Conservation (phyloP, 2,888 invertebrate genomes). For the Lagria hirta region DNA sequence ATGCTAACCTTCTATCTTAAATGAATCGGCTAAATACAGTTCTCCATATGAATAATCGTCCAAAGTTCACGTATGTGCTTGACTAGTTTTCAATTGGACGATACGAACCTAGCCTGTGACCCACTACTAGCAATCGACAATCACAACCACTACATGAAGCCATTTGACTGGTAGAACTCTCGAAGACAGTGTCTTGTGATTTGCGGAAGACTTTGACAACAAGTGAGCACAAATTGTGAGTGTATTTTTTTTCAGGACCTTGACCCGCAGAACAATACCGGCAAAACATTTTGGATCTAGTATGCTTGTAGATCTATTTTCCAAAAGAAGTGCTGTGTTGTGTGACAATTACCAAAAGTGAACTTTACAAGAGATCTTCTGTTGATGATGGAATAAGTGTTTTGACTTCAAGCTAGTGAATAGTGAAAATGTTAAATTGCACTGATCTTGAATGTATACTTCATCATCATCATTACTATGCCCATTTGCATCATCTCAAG, state of each 20-base stretch:
- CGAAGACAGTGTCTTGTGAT: conserved; percentile 38
- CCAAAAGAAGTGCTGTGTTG: too few species aligned
- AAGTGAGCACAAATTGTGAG: conserved; percentile 25
- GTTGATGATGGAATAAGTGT: not conserved
- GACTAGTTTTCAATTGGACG: conserved; percentile 29
- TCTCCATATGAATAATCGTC: conserved; percentile 34
- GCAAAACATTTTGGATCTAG: too few species aligned
- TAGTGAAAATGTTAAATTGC: conserved; percentile 69
- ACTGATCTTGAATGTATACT: conserved; percentile 76
- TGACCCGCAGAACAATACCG: conserved; percentile 29
- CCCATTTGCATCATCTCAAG: conserved; percentile 69
- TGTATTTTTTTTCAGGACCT: conserved; percentile 32
- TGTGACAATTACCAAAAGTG: too few species aligned
- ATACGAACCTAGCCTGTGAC: conserved; percentile 45
- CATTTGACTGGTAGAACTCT: conserved; percentile 37
- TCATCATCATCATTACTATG: conserved; percentile 74
- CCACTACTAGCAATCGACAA: conserved; percentile 41
- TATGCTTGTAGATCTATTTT: not conserved
- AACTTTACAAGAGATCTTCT: too few species aligned
- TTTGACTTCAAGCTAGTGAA: too few species aligned
- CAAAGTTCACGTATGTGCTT: conserved; percentile 15
- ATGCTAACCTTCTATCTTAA: conserved; percentile 45
- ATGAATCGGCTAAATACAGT: conserved; percentile 39
- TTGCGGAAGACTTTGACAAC: conserved; percentile 34
- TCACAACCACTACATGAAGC: conserved; percentile 31